Conservation (phyloP, 2,888 invertebrate genomes). For the Coenonympha glycerion region DNA sequence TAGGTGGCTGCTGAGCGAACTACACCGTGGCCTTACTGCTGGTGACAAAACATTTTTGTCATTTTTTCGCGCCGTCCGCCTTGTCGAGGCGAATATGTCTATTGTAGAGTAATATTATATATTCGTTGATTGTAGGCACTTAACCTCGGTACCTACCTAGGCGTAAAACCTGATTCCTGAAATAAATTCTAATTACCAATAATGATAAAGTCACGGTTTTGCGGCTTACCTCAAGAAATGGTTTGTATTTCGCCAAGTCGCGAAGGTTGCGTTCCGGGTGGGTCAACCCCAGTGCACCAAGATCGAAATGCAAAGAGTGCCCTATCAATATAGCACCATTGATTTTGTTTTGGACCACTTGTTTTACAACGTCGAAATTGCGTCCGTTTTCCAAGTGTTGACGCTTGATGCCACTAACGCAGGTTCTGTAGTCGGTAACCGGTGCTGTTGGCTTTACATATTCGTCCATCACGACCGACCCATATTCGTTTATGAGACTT, state of each 20-base stretch:
- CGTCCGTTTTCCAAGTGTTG: slow-evolving; percentile 8
- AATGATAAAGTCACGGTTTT: too few relatives aligned
- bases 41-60: too few relatives aligned
- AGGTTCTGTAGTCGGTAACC: slow-evolving; percentile 22
- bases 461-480: slow-evolving; percentile 14
- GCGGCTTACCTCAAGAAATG: too few relatives aligned
- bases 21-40: too few relatives aligned
- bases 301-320: slow-evolving; percentile 22
- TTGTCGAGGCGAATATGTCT: too few relatives aligned
- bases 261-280: slow-evolving; percentile 19
- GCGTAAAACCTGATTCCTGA: too few relatives aligned
- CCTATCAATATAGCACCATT: slow-evolving; percentile 19
- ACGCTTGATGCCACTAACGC: slow-evolving; percentile 15
- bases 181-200: too few relatives aligned
- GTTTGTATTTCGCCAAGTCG: slow-evolving; percentile 20
- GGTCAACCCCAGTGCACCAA: slow-evolving; percentile 11
- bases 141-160: too few relatives aligned
- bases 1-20: too few relatives aligned
- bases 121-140: too few relatives aligned
- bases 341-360: slow-evolving; percentile 10
- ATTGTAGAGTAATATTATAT: too few relatives aligned
- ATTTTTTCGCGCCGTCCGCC: too few relatives aligned
- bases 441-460: slow-evolving; percentile 21
- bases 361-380: slow-evolving; percentile 9
- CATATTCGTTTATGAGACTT: slow-evolving; percentile 17